A percentile compares a stretch with the other conserved stretches of the same genome.
Evolutionary conservation across 2,888 invertebrate species (phyloP).

Genomic region (Coronaproctus castanopsis): DNA sequence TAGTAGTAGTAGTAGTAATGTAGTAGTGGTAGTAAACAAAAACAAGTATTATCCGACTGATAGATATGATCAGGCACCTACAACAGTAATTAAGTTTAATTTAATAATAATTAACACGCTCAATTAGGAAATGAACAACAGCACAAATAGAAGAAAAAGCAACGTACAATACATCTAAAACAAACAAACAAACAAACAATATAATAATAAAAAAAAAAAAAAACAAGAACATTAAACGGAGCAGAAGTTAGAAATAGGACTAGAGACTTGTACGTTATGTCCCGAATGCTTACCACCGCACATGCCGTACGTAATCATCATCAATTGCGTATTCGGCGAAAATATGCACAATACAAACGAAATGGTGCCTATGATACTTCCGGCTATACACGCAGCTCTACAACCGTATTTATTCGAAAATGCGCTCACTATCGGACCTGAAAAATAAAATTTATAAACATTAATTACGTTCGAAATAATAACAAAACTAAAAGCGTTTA

Average conservation of each 20-base stretch:
- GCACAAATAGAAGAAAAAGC: too few species aligned
- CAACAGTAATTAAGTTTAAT: slow-evolving; percentile 12
- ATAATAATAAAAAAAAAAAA: too few species aligned
- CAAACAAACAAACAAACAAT: too few species aligned
- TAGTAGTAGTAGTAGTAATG: too few species aligned
- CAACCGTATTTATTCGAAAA: slow-evolving; percentile 92
- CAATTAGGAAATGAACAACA: neutral
- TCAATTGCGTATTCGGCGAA: slow-evolving; percentile 62
- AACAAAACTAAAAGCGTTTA: neutral
- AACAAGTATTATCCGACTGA: neutral
- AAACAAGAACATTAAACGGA: too few species aligned
- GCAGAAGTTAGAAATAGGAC: too few species aligned
- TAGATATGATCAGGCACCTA: slow-evolving; percentile 12
- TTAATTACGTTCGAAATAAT: neutral
- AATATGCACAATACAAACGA: slow-evolving; percentile 78
- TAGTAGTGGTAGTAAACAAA: too few species aligned
- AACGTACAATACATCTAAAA: too few species aligned
- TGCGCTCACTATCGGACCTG: slow-evolving; percentile 85
- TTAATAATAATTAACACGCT: neutral
- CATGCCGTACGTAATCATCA: slow-evolving; percentile 83
- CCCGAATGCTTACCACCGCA: slow-evolving; percentile 51
- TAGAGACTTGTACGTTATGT: too few species aligned
- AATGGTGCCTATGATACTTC: slow-evolving; percentile 60
- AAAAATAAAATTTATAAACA: slow-evolving; percentile 13
- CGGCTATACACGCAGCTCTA: slow-evolving; percentile 77